Conservation (phyloP, 2,797 vertebrate species). For the Thunnus albacares region DNA sequence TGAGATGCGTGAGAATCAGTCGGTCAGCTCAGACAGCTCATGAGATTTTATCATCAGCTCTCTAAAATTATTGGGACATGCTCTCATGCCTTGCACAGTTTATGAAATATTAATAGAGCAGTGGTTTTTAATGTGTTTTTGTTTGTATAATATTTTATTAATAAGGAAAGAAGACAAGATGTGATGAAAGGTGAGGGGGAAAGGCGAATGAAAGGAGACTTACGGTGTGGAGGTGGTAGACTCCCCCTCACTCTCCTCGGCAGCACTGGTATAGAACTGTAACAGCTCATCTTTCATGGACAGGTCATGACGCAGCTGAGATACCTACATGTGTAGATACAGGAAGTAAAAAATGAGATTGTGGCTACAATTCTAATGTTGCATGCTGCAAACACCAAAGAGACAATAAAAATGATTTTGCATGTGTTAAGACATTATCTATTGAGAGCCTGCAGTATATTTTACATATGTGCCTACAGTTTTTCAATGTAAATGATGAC, state of each 20-base stretch:
- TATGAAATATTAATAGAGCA: not conserved
- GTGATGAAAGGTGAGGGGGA: not conserved
- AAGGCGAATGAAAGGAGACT: conserved; percentile 68
- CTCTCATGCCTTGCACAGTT: not conserved
- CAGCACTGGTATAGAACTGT: conserved; percentile 96
- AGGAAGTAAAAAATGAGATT: not conserved
- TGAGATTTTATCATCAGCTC: not conserved
- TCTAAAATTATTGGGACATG: not conserved
- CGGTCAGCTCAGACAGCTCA: not conserved
- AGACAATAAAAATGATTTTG: not conserved
- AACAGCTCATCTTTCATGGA: conserved; percentile 99
- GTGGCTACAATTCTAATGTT: not conserved
- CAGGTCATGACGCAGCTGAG: conserved; percentile 96
- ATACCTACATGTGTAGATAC: conserved; percentile 85
- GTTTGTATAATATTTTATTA: not conserved
- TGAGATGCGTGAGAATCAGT: not conserved
- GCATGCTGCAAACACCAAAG: not conserved
- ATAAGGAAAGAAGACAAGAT: not conserved
- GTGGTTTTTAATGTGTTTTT: not conserved
- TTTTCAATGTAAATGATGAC: too few relatives aligned
- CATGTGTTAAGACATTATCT: not conserved
- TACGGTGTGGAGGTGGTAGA: conserved; percentile 94
- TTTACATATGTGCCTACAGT: too few relatives aligned
- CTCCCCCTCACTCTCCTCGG: conserved; percentile 96
- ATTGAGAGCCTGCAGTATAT: too few relatives aligned